phyloP scores from a whole-genome alignment of 2,113 vertebrate genomes.

The Datnioides undecimradiatus region DNA sequence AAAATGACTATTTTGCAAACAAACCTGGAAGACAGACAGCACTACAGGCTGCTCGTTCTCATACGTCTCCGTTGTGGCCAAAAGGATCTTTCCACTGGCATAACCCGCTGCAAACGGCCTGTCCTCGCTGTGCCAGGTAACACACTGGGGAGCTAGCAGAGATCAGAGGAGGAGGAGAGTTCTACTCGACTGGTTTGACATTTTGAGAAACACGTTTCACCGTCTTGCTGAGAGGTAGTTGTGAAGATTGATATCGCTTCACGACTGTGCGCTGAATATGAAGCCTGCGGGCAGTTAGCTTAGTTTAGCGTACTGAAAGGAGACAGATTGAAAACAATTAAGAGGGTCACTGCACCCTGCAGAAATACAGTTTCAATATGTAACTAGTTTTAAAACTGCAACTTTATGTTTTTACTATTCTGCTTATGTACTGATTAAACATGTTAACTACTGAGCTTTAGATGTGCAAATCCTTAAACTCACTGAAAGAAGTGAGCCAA shows the following conservation, averaged over 20 bases:
- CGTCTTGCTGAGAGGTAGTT: background rate
- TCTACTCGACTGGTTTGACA: background rate
- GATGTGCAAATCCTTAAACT: too few species aligned
- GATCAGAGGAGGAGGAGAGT: background rate
- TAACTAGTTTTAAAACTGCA: too few species aligned
- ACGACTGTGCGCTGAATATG: background rate
- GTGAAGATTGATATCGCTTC: background rate
- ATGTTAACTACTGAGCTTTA: too few species aligned
- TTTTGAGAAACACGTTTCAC: background rate
- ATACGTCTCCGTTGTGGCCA: too few species aligned
- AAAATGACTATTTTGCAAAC: slow-evolving; percentile 27
- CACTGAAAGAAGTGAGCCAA: too few species aligned
- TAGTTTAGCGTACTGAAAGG: background rate
- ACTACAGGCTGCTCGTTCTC: too few species aligned
- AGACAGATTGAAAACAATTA: too few species aligned
- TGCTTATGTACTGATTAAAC: too few species aligned
- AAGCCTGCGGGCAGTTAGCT: background rate
- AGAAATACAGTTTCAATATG: too few species aligned
- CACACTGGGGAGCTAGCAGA: slow-evolving; percentile 81
- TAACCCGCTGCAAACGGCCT: slow-evolving; percentile 86
- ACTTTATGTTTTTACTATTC: too few species aligned
- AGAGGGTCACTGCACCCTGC: too few species aligned
- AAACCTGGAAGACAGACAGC: slow-evolving; percentile 83
- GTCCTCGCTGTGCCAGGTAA: slow-evolving; percentile 85
- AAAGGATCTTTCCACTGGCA: slow-evolving; percentile 84